Base-by-base conservation (phyloP, 2,888 invertebrate species). In the Campaea margaritaria region DNA sequence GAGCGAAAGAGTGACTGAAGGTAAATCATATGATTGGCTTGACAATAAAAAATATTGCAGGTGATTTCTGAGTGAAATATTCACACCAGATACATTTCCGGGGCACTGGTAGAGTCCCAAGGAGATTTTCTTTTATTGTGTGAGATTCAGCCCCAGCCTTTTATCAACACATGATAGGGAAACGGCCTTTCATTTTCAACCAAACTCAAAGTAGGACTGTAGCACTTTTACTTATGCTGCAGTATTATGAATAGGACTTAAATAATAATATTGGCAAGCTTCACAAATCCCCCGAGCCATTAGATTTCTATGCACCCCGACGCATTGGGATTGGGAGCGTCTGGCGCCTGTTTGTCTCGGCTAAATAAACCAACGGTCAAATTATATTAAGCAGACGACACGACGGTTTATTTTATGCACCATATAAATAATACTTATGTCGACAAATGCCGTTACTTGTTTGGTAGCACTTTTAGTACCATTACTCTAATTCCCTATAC, bases 271-370 rank as follows among this genome's bases (percentile, higher is more conserved):
- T 50, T 46, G 57, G 39, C 50, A 46, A 57, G 36, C 16, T 56
- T 11, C 12, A 28, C 44, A 39, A 44, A 50, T 57, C n/a, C 5
- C 27, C 9, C 27, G 10, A 36, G 13, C 38, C 13, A 21, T 28
- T 50, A 39, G 44, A 43, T 21, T 21, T 31, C 21, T 42, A 45
- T 46, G 45, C 39, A 57, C 50, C 15, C 13, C 8, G 44, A 48
- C 14, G 10, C 49, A 45, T 36, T 46, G 47, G 47, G 36, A 46
- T 11, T 15, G 16, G 43, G 50, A 34, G 52, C 44, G 48, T 52
- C 48, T 49, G 49, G 53, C 52, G 48, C 21, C 55, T 48, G 14
- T 47, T 3, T 36, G 58, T 43, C 47, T 58, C 39, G 45, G 16
- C 42, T 51, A 34, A 31, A 42, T 14, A 28, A 41, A 28, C 14